Evolutionary conservation across 2,888 invertebrate genomes (phyloP), one percentile per base, ranked within the genome.

Genomic region (Drosophila anceps): DNA sequence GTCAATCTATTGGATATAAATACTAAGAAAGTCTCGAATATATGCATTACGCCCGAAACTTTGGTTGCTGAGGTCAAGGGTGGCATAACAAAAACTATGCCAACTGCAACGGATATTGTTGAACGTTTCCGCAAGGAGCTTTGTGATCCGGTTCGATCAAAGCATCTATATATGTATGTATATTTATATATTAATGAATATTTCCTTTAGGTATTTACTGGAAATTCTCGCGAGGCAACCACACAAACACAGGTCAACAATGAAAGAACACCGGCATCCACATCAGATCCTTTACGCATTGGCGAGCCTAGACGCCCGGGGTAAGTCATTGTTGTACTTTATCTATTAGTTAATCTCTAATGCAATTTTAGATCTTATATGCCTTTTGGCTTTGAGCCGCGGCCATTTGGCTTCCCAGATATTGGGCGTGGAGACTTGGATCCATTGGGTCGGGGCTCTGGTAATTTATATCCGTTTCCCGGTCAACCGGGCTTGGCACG

Each of bases 381-480:
- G 67, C 81, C 83, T 6, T 64, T 73, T 18, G 78, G 81, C 0
- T 84, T 72, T 61, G 86, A 84, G 35, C 85, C 91, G 33, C 86
- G 90, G 4, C 91, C 91, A 46, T 90, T 91, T 76, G 92, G 93
- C 4, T 92, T 91, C 82, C 93, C 93, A 2, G 89, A 92, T 79
- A 93, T 97, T 64, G 98, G 98, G 0, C 93, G 95, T 46, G 94
- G 95, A 62, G 98, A 98, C 92, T 93, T 98, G 86, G 95, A 97
- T 93, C 98, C 98, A 0, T 95, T 97, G 15, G 93, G 93, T 46
- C 94, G 95, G 67, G 92, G 92, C 55, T 75, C 86, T 67, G 92
- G 92, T 67, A 92, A 89, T 73, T 73, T 92, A 8, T 91, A 90
- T 64, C 70, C 79, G 1, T 84, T 91, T 27, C 59, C 63, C 0